Evolutionary conservation across 2,113 vertebrate genomes (phyloP), one percentile per base, ranked within the genome.

Genomic region (Herpailurus yagouaroundi): DNA sequence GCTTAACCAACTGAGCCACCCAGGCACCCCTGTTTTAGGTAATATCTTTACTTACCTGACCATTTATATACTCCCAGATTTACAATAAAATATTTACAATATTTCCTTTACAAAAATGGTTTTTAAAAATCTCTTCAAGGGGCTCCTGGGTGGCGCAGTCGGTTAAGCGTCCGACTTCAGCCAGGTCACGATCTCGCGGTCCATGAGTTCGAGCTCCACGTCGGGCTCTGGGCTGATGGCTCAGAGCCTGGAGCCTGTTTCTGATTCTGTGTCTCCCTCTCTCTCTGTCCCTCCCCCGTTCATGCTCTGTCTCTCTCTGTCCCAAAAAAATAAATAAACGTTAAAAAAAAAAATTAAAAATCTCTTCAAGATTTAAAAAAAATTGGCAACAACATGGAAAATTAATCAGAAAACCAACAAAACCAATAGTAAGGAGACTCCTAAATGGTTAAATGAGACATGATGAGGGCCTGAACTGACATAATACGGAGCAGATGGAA

Each of bases 401-500:
- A 95, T 73, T 66, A 89, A 89, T 38, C n/a, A 94, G 60, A 95
- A 92, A 96, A 96, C 15, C 27, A 60, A 81, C 48, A 97, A 74
- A 83, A 84, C 23, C 66, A 95, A 64, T 19, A 88, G 25, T 14
- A 89, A 93, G 48, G 60, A 89, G 45, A 64, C 8, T 73, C 63
- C 79, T 94, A 89, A 89, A 92, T 38, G 52, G 29, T 68, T 88
- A 50, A 81, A 36, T 66, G 33, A 98, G 52, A 92, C 52, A 85
- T 18, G 7, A 84, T 29, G 25, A 95, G 16, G 36, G 48, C 48
- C 41, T 82, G 63, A 77, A n/a, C 48, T 92, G 33, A 85, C 89
- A 80, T 5, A 89, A 31, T 25, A 11, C 15, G 36, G 19, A 12
- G 33, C 52, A 68, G 31, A 90, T 66, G 55, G 68, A 89, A 96